Evolutionary conservation across 2,888 invertebrate species (phyloP).

Genomic region (Xanthia icteritia): DNA sequence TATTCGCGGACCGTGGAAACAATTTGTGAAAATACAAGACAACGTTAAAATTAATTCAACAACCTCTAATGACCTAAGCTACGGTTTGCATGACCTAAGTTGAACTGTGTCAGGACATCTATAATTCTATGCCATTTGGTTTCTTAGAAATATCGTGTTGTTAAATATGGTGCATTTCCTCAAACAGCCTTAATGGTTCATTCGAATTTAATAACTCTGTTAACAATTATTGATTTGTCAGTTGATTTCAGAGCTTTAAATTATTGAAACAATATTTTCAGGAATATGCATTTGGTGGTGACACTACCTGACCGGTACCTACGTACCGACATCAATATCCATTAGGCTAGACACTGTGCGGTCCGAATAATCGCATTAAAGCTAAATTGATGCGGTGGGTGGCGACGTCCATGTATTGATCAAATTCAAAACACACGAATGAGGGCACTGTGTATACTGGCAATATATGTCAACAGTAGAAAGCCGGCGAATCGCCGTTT

Average conservation of each 20-base stretch:
- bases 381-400: conserved; percentile 73
- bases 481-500: conserved; percentile 24
- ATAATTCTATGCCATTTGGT: conserved; percentile 32
- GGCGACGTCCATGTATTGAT: conserved; percentile 70
- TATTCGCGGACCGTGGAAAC: conserved; percentile 63
- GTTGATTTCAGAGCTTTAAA: neutral
- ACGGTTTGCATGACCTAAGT: conserved; percentile 32
- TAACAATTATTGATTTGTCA: neutral
- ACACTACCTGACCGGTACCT: conserved; percentile 31
- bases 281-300: conserved; percentile 46
- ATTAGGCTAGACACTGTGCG: conserved; percentile 71
- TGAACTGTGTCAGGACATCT: conserved; percentile 41
- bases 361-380: conserved; percentile 76
- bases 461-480: conserved; percentile 42
- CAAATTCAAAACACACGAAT: conserved; percentile 69
- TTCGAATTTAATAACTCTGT: conserved; percentile 23
- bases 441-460: conserved; percentile 46
- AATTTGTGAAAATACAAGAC: conserved; percentile 44
- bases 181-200: conserved; percentile 4
- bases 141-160: conserved; percentile 36
- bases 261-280: conserved; percentile 35
- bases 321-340: conserved; percentile 68
- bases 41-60: conserved; percentile 39
- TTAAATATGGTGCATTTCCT: conserved; percentile 13
- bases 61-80: conserved; percentile 19